A percentile compares a stretch with the other conserved stretches of the same genome.
Conservation (phyloP, 2,113 vertebrate genomes). For the Damaliscus lunatus region DNA sequence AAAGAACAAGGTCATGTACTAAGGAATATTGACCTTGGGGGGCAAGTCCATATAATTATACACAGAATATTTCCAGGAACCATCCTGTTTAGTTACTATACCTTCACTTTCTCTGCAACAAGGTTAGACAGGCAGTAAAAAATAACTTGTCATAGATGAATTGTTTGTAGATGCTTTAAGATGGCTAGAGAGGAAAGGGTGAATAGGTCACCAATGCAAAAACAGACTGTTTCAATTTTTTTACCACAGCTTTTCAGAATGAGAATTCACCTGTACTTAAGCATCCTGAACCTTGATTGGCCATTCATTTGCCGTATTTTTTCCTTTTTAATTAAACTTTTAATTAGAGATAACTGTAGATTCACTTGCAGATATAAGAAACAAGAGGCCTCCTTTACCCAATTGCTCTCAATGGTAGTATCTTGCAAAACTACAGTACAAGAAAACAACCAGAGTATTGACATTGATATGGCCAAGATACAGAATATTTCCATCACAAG, state of each 20-base stretch:
- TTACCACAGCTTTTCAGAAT: slow-evolving; percentile 24
- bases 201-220: not conserved
- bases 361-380: not conserved
- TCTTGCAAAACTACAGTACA: not conserved
- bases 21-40: not conserved
- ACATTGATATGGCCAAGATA: not conserved
- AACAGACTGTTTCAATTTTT: not conserved
- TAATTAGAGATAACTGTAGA: not conserved
- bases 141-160: not conserved
- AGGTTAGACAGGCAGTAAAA: not conserved
- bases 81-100: not conserved
- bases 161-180: not conserved
- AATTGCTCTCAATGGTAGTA: not conserved
- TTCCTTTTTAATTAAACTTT: not conserved
- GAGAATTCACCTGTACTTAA: not conserved
- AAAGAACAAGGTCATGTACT: not conserved
- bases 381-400: not conserved
- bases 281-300: not conserved
- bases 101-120: not conserved
- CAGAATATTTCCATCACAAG: not conserved
- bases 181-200: not conserved
- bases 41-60: not conserved
- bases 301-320: not conserved
- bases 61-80: not conserved
- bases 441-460: not conserved